phyloP scores from a whole-genome alignment of 2,113 vertebrate species.

The Protobothrops mucrosquamatus region DNA sequence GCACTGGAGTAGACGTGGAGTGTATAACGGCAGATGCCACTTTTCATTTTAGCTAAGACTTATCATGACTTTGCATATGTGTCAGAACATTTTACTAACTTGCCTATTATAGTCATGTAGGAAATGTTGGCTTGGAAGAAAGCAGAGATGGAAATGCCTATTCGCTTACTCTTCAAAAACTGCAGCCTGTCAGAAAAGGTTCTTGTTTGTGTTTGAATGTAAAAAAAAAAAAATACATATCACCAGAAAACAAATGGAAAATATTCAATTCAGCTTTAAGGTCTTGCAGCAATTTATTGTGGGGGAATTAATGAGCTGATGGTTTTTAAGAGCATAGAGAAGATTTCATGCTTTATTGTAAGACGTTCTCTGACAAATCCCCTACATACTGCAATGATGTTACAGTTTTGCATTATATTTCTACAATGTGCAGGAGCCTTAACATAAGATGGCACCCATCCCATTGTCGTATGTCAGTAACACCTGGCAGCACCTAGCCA shows the following conservation, averaged over 20 bases:
- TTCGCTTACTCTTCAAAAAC: neutral
- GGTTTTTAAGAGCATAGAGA: neutral
- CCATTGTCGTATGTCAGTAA: neutral
- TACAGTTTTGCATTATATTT: neutral
- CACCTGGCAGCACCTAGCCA: neutral
- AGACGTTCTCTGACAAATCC: neutral
- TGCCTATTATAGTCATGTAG: neutral
- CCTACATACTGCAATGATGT: neutral
- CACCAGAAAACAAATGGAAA: neutral
- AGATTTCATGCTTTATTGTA: neutral
- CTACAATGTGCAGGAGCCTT: neutral
- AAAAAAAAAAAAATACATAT: neutral
- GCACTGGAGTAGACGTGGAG: neutral
- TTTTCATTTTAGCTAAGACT: neutral
- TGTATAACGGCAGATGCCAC: neutral
- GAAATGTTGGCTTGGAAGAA: neutral
- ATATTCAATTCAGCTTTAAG: neutral
- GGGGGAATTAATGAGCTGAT: neutral
- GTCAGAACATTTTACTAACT: neutral
- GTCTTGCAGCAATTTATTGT: neutral
- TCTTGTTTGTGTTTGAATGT: neutral
- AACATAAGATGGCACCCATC: neutral
- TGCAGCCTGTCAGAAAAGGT: neutral
- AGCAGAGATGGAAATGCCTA: neutral
- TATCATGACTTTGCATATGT: neutral